Base-by-base conservation (phyloP, 2,113 vertebrate species). In the Zapornia atra region DNA sequence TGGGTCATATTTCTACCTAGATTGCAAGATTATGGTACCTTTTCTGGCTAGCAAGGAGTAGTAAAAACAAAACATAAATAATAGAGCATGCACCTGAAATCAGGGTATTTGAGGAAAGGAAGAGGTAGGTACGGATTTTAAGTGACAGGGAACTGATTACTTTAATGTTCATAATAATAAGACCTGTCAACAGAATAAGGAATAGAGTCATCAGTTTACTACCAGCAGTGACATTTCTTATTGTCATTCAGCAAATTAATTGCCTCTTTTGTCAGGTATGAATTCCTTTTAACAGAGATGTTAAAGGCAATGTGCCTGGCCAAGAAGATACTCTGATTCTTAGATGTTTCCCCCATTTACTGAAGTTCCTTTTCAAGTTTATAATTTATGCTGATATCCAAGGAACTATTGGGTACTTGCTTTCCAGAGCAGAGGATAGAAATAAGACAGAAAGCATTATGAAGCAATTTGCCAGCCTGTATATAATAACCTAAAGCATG, bases 171-270 rank as follows among this genome's bases (percentile, higher is more conserved):
- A 81, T 90, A 88, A 96, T 94, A 96, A 98, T 90, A 90, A 93
- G 54, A 75, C 16, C 95, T 97, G 94, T 81, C 95, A 97, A 71
- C 34, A 86, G 90, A 88, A 91, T 90, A 96, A 97, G 94, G 82
- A 94, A 95, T 57, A 77, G 70, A 97, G 95, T 64, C 88, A 97
- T 97, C 90, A 89, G 91, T 90, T 98, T 93, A 46, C 61, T 77
- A 77, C 40, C 79, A 89, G 53, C 65, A 64, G 86, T 96, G 97
- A 91, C 79, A 94, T 76, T 95, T 96, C 72, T 82, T 82, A 73
- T 82, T 97, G 87, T 77, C 95, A 91, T 70, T 92, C 95, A 92
- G 86, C 17, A 95, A 92, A 95, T 12, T 70, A 97, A 97, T 97
- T 97, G 60, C 72, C 86, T 96, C 88, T 89, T 96, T 88, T 95